Evolutionary conservation across 2,113 vertebrate genomes (phyloP).

Genomic region (Rhynchomys soricoides): DNA sequence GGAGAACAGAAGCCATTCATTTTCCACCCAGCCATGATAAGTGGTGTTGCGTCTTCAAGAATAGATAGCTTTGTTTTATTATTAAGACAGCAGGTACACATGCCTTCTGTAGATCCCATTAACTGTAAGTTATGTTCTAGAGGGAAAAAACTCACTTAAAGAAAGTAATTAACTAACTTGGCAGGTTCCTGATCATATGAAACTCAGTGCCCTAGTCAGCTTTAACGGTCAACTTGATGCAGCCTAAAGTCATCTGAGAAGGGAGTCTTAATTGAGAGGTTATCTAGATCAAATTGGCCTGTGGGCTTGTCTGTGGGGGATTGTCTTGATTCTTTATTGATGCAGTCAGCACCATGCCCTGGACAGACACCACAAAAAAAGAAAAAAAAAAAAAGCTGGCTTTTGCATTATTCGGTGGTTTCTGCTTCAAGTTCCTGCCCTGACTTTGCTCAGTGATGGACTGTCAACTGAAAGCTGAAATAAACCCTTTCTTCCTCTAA

Average conservation of each 20-base stretch:
- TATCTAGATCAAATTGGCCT: neutral
- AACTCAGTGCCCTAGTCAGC: neutral
- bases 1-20: neutral
- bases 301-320: neutral
- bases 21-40: neutral
- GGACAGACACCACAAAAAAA: neutral
- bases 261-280: neutral
- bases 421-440: neutral
- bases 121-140: neutral
- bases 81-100: neutral
- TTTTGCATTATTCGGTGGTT: neutral
- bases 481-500: neutral
- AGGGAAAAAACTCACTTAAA: slow-evolving; percentile 44
- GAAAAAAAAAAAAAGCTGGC: neutral
- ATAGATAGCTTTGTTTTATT: neutral
- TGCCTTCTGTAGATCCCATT: neutral
- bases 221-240: neutral
- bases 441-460: neutral
- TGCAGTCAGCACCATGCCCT: neutral
- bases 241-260: neutral
- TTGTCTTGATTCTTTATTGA: neutral
- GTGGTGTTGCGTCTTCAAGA: neutral
- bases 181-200: neutral
- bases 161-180: neutral
- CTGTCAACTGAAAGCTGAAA: neutral